phyloP scores from a whole-genome alignment of 2,797 vertebrate species.

The Clarias laeviceps region DNA sequence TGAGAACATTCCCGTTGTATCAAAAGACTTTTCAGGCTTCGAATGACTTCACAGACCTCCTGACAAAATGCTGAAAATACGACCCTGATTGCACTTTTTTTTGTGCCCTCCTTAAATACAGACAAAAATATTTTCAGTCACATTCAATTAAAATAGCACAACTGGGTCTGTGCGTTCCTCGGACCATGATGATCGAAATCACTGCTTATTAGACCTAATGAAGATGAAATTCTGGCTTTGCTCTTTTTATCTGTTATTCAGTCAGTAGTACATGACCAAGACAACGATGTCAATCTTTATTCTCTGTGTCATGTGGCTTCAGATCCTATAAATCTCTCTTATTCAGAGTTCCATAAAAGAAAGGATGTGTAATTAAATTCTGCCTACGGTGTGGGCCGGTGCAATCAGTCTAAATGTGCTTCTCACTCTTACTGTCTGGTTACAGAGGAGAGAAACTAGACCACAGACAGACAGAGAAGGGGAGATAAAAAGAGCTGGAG shows the following conservation, averaged over 20 bases:
- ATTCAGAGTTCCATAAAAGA: neutral
- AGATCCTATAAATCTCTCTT: neutral
- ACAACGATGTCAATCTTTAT: slow-evolving; percentile 1
- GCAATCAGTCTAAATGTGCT: slow-evolving; percentile 21
- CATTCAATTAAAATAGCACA: neutral
- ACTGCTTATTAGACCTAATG: neutral
- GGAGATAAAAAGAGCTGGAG: slow-evolving; percentile 15
- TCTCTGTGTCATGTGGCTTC: neutral
- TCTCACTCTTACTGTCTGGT: neutral
- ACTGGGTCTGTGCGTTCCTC: neutral
- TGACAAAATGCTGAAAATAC: neutral
- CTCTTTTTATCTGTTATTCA: neutral
- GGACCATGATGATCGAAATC: neutral
- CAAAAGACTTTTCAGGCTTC: neutral
- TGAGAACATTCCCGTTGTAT: neutral
- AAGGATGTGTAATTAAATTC: slow-evolving; percentile 26
- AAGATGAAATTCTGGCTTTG: neutral
- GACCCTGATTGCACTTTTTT: neutral
- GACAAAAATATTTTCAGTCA: neutral
- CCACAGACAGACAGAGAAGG: neutral
- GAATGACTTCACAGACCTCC: neutral
- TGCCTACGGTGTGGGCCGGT: slow-evolving; percentile 15
- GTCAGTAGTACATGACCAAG: too few relatives aligned
- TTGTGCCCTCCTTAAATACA: neutral
- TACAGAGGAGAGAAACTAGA: slow-evolving; percentile 24